Evolutionary conservation across 2,113 vertebrate species (phyloP).

Genomic region (Condylura cristata): DNA sequence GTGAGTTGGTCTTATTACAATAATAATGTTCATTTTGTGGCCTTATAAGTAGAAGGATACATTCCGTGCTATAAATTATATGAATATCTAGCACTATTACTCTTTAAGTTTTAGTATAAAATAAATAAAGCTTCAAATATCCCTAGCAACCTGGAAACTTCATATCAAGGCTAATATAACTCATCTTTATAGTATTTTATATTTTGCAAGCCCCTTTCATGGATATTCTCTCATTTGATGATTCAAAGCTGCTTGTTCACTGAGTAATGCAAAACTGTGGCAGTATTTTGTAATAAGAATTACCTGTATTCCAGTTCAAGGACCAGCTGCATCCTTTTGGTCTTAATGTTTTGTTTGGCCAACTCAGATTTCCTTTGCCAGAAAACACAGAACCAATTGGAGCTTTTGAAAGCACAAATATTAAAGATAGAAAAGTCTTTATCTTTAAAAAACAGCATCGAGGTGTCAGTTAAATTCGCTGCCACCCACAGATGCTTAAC

Average conservation of each 20-base stretch:
- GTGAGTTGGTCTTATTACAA: not conserved
- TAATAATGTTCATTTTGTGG: constrained; percentile 28
- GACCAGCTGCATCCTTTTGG: constrained; percentile 32
- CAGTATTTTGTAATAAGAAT: constrained; percentile 49
- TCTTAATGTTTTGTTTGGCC: constrained; percentile 62
- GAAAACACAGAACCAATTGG: constrained; percentile 45
- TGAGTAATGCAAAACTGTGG: constrained; percentile 7
- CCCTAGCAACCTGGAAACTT: constrained; percentile 16
- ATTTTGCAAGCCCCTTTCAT: constrained; percentile 33
- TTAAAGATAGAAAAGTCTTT: constrained; percentile 43
- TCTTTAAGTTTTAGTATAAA: constrained; percentile 49
- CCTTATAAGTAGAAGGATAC: constrained; percentile 11
- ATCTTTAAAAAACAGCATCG: constrained; percentile 57
- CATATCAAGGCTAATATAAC: constrained; percentile 21
- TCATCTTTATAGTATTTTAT: constrained; percentile 47
- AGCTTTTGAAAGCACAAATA: constrained; percentile 47
- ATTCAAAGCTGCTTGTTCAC: constrained; percentile 45
- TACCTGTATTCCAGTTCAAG: constrained; percentile 44
- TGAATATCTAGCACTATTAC: not conserved
- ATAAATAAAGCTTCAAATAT: constrained; percentile 58
- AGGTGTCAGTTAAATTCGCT: constrained; percentile 62
- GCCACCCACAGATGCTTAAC: constrained; percentile 67
- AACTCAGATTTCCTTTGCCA: constrained; percentile 52
- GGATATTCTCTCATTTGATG: constrained; percentile 29
- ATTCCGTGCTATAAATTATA: constrained; percentile 44